Percentiles rank a stretch among this genome's conserved stretches.
phyloP scores from a whole-genome alignment of 2,888 invertebrate species.

The Xylota segnis region DNA sequence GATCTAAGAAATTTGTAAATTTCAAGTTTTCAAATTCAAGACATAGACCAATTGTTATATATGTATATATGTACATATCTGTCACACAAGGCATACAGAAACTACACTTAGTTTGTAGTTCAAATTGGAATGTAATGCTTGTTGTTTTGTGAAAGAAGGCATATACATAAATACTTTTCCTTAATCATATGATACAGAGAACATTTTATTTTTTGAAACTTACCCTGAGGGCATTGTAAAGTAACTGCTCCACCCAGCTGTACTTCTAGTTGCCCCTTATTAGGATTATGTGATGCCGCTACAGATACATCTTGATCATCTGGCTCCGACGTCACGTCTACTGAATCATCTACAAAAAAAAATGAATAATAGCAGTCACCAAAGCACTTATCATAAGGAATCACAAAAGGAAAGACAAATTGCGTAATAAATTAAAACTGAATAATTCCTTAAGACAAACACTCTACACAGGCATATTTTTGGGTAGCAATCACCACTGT shows the following conservation, averaged over 20 bases:
- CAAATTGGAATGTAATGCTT: too few relatives aligned
- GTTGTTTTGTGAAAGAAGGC: too few relatives aligned
- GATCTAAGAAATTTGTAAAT: too few relatives aligned
- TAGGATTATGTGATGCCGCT: conserved; percentile 85
- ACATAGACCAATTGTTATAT: too few relatives aligned
- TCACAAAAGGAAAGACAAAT: conserved; percentile 23
- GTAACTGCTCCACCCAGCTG: conserved; percentile 94
- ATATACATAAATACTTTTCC: too few relatives aligned
- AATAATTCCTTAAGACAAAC: too few relatives aligned
- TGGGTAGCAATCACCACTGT: too few relatives aligned
- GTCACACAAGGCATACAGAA: too few relatives aligned
- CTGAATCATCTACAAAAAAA: conserved; percentile 83
- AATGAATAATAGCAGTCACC: conserved; percentile 6
- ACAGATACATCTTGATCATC: conserved; percentile 87
- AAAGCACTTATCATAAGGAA: conserved; percentile 18
- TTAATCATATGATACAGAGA: too few relatives aligned
- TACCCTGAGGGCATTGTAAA: conserved; percentile 92
- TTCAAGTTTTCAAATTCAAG: too few relatives aligned
- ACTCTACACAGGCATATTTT: neutral
- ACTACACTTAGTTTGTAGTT: too few relatives aligned
- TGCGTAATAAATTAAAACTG: conserved; percentile 3
- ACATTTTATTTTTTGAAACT: conserved; percentile 33
- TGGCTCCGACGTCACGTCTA: conserved; percentile 87
- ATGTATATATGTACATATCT: too few relatives aligned
- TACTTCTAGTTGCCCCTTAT: conserved; percentile 90